phyloP scores from a whole-genome alignment of 2,113 vertebrate genomes.

The Formicarius rufipectus region DNA sequence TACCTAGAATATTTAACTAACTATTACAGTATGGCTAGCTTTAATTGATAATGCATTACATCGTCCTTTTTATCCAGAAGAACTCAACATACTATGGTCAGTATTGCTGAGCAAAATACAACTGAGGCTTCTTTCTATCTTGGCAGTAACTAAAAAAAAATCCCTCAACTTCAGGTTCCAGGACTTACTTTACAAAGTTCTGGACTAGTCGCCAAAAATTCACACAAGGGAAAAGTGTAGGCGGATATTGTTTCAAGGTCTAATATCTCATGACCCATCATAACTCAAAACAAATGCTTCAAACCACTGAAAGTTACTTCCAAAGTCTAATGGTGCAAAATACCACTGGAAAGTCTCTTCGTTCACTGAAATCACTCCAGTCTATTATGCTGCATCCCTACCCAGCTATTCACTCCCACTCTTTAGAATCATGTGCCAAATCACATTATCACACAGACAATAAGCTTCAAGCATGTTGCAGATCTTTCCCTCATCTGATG shows the following conservation, averaged over 20 bases:
- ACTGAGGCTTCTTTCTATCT: conserved; percentile 34
- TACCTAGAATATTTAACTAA: background rate
- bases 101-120: conserved; percentile 42
- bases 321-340: conserved; percentile 28
- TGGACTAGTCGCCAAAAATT: conserved; percentile 48
- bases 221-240: conserved; percentile 56
- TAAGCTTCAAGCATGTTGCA: background rate
- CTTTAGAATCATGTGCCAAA: conserved; percentile 4
- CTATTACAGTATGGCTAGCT: background rate
- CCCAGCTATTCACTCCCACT: conserved; percentile 28
- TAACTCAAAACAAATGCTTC: conserved; percentile 71
- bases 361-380: background rate
- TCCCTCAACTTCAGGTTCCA: conserved; percentile 48
- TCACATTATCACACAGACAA: conserved; percentile 21
- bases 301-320: conserved; percentile 59
- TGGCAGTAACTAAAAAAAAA: conserved; percentile 58
- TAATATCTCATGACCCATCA: conserved; percentile 61
- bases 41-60: background rate
- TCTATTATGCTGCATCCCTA: background rate
- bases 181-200: conserved; percentile 54
- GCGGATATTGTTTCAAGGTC: conserved; percentile 61
- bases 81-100: background rate
- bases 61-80: background rate
- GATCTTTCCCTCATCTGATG: background rate
- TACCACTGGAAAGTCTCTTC: background rate